A percentile compares a stretch with the other conserved stretches of the same genome.
Conservation (phyloP, 1,140 invertebrate genomes). For the Antheraea pernyi region DNA sequence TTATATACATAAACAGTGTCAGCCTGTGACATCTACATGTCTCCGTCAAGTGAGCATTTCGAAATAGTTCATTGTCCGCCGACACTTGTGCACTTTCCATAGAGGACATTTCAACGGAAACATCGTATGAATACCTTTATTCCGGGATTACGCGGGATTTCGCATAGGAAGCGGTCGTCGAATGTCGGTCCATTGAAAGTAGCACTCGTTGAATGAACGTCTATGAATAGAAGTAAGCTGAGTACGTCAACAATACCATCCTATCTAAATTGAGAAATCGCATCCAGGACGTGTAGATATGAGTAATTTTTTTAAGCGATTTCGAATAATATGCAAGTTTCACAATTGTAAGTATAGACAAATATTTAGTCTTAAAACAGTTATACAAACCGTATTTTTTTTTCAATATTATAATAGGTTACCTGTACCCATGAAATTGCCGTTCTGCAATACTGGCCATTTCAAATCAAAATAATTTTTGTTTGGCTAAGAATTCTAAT, state of each 20-base stretch:
- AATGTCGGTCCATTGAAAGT: constrained; percentile 50
- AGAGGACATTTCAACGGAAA: constrained; percentile 46
- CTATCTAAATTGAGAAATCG: constrained; percentile 57
- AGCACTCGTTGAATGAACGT: constrained; percentile 33
- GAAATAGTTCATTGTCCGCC: constrained; percentile 39
- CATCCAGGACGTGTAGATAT: constrained; percentile 18
- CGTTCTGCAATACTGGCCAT: no score
- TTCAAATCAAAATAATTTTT: no score
- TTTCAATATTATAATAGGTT: no score
- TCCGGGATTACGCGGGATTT: constrained; percentile 69
- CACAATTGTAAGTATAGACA: no score
- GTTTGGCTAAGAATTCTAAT: no score
- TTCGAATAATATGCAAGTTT: no score
- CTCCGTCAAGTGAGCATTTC: constrained; percentile 61
- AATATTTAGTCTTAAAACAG: no score
- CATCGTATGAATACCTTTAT: constrained; percentile 54
- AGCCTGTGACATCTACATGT: constrained; percentile 41
- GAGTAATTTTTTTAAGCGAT: no score
- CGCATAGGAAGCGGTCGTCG: constrained; percentile 69
- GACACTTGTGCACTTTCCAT: constrained; percentile 39
- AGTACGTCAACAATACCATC: constrained; percentile 45
- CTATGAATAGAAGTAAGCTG: constrained; percentile 51
- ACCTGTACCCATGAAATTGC: no score
- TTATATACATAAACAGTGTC: constrained; percentile 59
- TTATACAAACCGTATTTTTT: no score